Conservation (phyloP, 2,113 vertebrate species). For the Chiloscyllium plagiosum region DNA sequence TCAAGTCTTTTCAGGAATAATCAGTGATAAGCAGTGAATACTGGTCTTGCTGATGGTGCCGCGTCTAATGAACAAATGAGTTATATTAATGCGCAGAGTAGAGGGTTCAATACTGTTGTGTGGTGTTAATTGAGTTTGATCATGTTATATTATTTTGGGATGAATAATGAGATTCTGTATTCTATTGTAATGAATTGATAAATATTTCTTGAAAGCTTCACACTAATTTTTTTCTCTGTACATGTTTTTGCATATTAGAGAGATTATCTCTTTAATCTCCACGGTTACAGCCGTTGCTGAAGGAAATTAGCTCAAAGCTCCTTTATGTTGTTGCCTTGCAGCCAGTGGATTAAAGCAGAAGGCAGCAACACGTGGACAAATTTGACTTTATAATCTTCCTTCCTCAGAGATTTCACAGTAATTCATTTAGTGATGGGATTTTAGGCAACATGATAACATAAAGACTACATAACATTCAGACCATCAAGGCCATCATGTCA, state of each 20-base stretch:
- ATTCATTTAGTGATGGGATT: background rate
- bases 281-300: background rate
- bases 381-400: background rate
- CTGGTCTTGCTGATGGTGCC: too few species aligned
- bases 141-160: background rate
- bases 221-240: background rate
- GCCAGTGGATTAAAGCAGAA: background rate
- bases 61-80: too few species aligned
- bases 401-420: background rate
- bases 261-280: background rate
- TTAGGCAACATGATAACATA: background rate
- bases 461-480: background rate
- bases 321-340: background rate
- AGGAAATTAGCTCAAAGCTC: background rate
- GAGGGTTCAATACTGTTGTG: background rate
- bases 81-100: background rate
- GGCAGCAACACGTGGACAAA: background rate
- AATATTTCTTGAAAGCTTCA: background rate
- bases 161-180: background rate
- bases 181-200: background rate
- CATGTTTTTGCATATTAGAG: background rate
- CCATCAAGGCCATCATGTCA: background rate
- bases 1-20: too few species aligned
- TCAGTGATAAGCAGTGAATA: too few species aligned
- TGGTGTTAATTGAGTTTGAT: background rate